Evolutionary conservation across 1,140 invertebrate genomes (phyloP), one percentile per base, ranked within the genome.

Genomic region (Tachypleus tridentatus): DNA sequence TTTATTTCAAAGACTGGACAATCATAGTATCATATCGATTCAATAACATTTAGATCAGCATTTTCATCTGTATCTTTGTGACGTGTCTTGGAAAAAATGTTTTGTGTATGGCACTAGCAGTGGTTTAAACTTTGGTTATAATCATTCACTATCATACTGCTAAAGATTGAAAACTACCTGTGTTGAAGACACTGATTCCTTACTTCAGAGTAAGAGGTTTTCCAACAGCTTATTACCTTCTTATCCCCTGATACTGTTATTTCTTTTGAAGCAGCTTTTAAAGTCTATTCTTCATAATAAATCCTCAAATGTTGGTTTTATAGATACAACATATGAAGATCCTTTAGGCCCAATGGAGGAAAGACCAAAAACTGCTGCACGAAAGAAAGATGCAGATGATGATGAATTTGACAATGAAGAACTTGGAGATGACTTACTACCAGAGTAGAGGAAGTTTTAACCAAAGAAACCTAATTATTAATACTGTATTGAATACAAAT

Each of bases 371-470:
- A 93, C 91, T 10, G 86, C 80, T 49, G 76, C 84, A 52, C 79
- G 79, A 51, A 81, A 81, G 51, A 83, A 81, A 73, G 80, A 80
- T 62, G 72, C 80, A 51, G 76, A 79, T 69, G 87, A 87, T 62
- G 88, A 91, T 64, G 87, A 89, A 68, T 90, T 91, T 77, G 87
- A 80, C 54, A 85, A 89, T 74, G 87, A 88, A 75, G 85, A 89
- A 76, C 78, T 91, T 29, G 87, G 87, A 5, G 87, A 89, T 70
- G 89, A 91, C 74, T 77, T 93, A 54, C 75, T 93, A 72, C 90
- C 90, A 4, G 85, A 87, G 73, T 89, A 81, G 78, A 29, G 29
- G 29, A 29, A 29, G 0, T 29, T 29, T 29, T 29, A 29, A 29
- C 29, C 29, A 29, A 29, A 29, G 29, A 29, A 29, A 29, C 29